Conservation (phyloP, 2,888 invertebrate genomes). For the Helobdella robusta region DNA sequence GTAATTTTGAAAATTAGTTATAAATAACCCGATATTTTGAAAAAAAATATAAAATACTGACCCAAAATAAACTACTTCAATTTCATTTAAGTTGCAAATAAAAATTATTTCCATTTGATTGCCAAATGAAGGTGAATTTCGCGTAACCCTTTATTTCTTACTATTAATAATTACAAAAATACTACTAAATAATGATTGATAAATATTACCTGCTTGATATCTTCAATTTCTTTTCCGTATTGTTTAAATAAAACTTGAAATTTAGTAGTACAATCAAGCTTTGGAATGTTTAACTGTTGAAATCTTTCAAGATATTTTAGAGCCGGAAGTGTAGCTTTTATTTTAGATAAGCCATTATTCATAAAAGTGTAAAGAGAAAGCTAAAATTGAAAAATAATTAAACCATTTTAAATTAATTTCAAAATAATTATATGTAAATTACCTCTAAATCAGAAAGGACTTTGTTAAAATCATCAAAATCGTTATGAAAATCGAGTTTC, state of each 20-base stretch:
- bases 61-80: no score
- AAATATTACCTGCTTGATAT: slow-evolving; percentile 53
- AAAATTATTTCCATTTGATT: no score
- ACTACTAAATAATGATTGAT: not conserved
- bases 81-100: no score
- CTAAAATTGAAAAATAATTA: slow-evolving; percentile 32
- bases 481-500: slow-evolving; percentile 63
- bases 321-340: slow-evolving; percentile 49
- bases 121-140: no score
- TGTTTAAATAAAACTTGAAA: slow-evolving; percentile 39
- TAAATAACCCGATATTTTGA: no score
- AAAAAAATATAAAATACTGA: no score
- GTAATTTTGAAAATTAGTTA: no score
- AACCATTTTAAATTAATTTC: no score
- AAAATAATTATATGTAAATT: no score
- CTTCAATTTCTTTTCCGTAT: slow-evolving; percentile 43
- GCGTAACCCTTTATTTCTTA: no score
- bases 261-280: slow-evolving; percentile 65
- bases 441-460: slow-evolving; percentile 62
- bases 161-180: no score
- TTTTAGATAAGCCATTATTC: slow-evolving; percentile 39
- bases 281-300: slow-evolving; percentile 63
- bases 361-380: slow-evolving; percentile 41
- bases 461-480: slow-evolving; percentile 65
- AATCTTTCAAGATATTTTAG: slow-evolving; percentile 56